Evolutionary conservation across 2,113 vertebrate species (phyloP).

Genomic region (Odontesthes bonariensis): DNA sequence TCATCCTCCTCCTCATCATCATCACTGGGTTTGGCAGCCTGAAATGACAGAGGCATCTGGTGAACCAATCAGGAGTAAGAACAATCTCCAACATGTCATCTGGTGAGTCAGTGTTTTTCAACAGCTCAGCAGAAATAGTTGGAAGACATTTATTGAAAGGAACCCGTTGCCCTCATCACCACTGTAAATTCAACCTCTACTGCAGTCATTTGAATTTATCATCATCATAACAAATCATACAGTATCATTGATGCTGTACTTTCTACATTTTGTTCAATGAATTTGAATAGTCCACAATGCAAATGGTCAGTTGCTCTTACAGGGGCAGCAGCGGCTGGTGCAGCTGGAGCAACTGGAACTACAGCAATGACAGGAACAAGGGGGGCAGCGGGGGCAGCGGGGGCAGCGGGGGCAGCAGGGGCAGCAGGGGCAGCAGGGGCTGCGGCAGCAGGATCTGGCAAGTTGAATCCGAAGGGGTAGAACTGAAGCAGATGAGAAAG

Average conservation of each 20-base stretch:
- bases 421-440: slow-evolving; percentile 8
- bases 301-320: slow-evolving; percentile 34
- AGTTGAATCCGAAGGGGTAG: slow-evolving; percentile 53
- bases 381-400: not conserved
- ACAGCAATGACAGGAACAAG: not conserved
- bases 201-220: not conserved
- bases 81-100: slow-evolving; percentile 3
- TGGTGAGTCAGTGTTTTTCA: slow-evolving; percentile 10
- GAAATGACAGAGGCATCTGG: slow-evolving; percentile 54
- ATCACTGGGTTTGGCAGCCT: slow-evolving; percentile 53
- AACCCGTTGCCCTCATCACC: slow-evolving; percentile 17
- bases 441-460: slow-evolving; percentile 7
- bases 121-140: slow-evolving; percentile 33
- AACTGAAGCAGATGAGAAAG: slow-evolving; percentile 41
- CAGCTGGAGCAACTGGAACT: slow-evolving; percentile 1
- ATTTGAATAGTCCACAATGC: not conserved
- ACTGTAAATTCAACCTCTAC: not conserved
- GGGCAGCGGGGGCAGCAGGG: not conserved
- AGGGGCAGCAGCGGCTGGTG: not conserved
- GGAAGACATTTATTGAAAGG: slow-evolving; percentile 19
- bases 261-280: not conserved
- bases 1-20: slow-evolving; percentile 73
- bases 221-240: not conserved
- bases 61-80: slow-evolving; percentile 43
- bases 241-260: not conserved